Conservation (phyloP, 2,888 invertebrate species). For the Rotaria magnacalcarata region DNA sequence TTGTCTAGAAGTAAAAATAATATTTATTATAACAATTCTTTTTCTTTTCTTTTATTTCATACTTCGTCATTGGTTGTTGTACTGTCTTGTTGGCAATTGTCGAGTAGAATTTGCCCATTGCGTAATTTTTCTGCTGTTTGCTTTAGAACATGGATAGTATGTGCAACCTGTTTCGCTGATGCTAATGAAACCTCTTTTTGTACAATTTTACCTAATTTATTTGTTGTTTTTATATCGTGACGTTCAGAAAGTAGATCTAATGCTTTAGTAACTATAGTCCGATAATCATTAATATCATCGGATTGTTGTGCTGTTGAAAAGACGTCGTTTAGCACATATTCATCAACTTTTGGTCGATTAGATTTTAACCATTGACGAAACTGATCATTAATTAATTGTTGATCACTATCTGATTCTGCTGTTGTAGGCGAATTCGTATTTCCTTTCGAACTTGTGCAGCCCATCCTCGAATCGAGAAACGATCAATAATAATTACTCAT, state of each 20-base stretch:
- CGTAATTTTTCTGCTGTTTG: slow-evolving; percentile 35
- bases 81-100: neutral
- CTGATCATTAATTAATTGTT: slow-evolving; percentile 7
- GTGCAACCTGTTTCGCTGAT: neutral
- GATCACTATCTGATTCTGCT: neutral
- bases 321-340: neutral
- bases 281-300: slow-evolving; percentile 10
- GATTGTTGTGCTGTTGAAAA: neutral
- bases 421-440: neutral
- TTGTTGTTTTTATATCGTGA: slow-evolving; percentile 23
- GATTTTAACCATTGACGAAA: slow-evolving; percentile 32
- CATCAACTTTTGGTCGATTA: slow-evolving; percentile 31
- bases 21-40: neutral
- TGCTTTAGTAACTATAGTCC: neutral
- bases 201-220: slow-evolving; percentile 7
- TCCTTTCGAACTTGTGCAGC: neutral
- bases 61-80: neutral
- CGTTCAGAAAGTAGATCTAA: neutral
- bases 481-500: slow-evolving; percentile 29
- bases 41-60: neutral
- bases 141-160: neutral
- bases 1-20: neutral
- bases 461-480: neutral
- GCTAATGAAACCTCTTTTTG: slow-evolving; percentile 1
- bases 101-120: neutral